A percentile compares a stretch with the other conserved stretches of the same genome.
Evolutionary conservation across 2,888 invertebrate genomes (phyloP).

Genomic region (Mythimna albipuncta): DNA sequence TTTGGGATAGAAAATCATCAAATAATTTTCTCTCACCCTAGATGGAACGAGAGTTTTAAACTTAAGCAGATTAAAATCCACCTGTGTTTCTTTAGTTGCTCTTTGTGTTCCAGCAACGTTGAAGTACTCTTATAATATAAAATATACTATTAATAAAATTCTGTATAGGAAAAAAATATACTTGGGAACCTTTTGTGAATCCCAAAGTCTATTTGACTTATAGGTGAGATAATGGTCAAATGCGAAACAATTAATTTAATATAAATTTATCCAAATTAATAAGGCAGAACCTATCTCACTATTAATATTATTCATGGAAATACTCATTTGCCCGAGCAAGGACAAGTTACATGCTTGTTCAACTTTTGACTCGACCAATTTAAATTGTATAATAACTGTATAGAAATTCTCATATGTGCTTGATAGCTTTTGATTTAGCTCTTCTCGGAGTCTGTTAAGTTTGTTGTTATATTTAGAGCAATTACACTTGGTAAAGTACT

Average conservation of each 20-base stretch:
- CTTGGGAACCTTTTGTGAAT: background rate
- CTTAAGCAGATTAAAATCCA: too few relatives aligned
- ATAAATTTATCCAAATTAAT: constrained; percentile 29
- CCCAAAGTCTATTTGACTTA: background rate
- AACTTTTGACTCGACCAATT: too few relatives aligned
- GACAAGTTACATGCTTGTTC: background rate
- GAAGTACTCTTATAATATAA: background rate
- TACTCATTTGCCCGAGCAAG: constrained; percentile 42
- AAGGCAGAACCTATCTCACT: background rate
- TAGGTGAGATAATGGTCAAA: too few relatives aligned
- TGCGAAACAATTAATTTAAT: background rate
- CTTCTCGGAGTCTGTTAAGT: constrained; percentile 23
- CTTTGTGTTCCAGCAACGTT: too few relatives aligned
- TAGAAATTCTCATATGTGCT: constrained; percentile 32
- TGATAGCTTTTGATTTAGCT: constrained; percentile 32
- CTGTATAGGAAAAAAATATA: background rate
- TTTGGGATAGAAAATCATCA: too few relatives aligned
- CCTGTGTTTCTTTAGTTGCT: too few relatives aligned
- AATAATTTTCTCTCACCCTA: too few relatives aligned
- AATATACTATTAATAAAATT: background rate
- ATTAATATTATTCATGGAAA: constrained; percentile 15
- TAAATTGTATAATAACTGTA: background rate
- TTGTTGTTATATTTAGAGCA: constrained; percentile 37
- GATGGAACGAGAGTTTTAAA: too few relatives aligned
- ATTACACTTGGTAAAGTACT: constrained; percentile 39